Evolutionary conservation across 2,888 invertebrate genomes (phyloP), one percentile per base, ranked within the genome.

Genomic region (Nasonovia ribisnigri): DNA sequence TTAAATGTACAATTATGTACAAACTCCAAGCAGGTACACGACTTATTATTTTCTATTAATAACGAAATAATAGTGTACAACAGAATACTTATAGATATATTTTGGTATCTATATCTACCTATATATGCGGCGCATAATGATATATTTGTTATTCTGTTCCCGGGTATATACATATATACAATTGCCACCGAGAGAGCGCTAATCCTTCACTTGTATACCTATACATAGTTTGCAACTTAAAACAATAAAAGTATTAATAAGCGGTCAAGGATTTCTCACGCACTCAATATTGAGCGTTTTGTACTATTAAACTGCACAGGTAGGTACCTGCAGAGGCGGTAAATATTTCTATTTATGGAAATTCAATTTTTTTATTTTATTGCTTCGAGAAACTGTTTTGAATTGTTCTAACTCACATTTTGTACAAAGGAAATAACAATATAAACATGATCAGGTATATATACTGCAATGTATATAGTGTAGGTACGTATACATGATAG

Each of bases 211-310:
- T n/a, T n/a, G n/a, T n/a, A n/a, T 46, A 46, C 43, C 43, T 43
- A 43, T 77, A 20, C 26, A 67, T 42, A 91, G 8, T 90, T 51
- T 42, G 51, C 91, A 29, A 67, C 46, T 48, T 46, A 90, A 90
- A 84, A 91, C 91, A 91, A 90, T 90, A 51, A 29, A 90, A n/a
- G 11, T 43, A 57, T 20, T 48, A 84, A 54, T 67, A 54, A 84
- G 54, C 57, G 91, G 91, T 91, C 91, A 91, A 92, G 87, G 87
- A 92, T 92, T 92, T 92, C 92, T 92, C 92, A 92, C 92, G 92
- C 60, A 84, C 92, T 92, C 87, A 87, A 92, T 92, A 92, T 92
- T 43, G 84, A 91, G 20, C 54, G 84, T 57, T 86, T 57, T 57
- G 54, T 86, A 57, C 29, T 57, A n/a, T 26, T 26, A 36, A 90